phyloP scores from a whole-genome alignment of 2,797 vertebrate genomes.

The Lepidocolaptes lacrymiger region DNA sequence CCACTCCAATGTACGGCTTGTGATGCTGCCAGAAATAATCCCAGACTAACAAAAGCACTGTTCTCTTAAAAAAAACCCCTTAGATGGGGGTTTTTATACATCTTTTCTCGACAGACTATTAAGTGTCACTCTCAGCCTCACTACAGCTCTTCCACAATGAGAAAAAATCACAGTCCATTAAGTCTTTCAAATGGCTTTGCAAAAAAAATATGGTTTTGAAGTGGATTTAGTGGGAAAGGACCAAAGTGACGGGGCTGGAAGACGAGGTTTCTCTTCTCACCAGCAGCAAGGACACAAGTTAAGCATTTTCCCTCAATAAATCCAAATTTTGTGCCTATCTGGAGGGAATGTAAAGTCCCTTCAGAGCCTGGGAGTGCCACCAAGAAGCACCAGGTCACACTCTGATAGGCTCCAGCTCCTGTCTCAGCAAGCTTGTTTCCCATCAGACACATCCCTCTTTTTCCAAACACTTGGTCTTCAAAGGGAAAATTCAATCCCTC shows the following conservation, averaged over 20 bases:
- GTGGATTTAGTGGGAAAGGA: constrained; percentile 22
- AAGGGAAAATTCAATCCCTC: background rate
- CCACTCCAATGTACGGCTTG: background rate
- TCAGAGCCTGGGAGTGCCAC: background rate
- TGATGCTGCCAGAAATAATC: constrained; percentile 47
- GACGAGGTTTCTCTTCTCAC: background rate
- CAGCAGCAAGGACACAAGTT: background rate
- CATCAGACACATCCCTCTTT: background rate
- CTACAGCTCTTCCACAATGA: constrained; percentile 39
- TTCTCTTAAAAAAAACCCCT: background rate
- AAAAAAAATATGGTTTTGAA: background rate
- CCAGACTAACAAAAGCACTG: constrained; percentile 38
- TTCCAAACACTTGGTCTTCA: background rate
- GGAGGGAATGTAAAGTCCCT: background rate
- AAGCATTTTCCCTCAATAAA: background rate
- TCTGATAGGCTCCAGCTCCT: background rate
- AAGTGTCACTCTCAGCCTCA: constrained; percentile 56
- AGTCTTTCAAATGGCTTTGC: constrained; percentile 52
- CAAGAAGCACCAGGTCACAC: background rate
- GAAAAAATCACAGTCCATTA: constrained; percentile 65
- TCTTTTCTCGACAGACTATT: constrained; percentile 58
- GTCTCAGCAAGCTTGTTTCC: background rate
- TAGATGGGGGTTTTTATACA: background rate
- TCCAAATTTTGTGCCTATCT: background rate
- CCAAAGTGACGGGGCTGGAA: background rate